Percentiles rank a stretch among this genome's conserved stretches.
Evolutionary conservation across 2,888 invertebrate genomes (phyloP).

Genomic region (Mamestra brassicae): DNA sequence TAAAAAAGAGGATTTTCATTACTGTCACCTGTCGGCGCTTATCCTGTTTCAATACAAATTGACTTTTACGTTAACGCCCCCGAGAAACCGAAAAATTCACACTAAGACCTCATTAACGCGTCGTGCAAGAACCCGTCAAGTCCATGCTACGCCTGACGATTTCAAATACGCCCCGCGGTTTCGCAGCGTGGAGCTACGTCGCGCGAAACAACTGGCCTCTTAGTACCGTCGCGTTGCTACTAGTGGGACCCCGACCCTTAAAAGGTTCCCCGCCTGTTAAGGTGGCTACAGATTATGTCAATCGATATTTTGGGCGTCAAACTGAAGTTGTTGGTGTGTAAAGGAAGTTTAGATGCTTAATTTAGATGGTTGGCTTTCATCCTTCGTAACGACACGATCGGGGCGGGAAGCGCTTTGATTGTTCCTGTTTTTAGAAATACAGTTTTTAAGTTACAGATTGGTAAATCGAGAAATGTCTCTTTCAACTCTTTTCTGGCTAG

Average conservation of each 20-base stretch:
- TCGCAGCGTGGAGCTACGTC: no score
- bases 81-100: no score
- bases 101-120: background rate
- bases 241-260: background rate
- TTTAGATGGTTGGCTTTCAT: constrained; percentile 8
- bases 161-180: background rate
- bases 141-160: no score
- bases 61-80: no score
- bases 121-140: background rate
- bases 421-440: background rate
- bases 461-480: background rate
- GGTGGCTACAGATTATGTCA: constrained; percentile 12
- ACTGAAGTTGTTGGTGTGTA: background rate
- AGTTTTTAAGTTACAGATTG: background rate
- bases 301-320: constrained; percentile 26
- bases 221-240: background rate
- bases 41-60: no score
- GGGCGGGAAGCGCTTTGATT: background rate
- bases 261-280: constrained; percentile 3
- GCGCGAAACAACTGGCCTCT: background rate
- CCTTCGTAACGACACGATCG: background rate
- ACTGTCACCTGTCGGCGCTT: no score
- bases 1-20: no score
- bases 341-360: constrained; percentile 10
- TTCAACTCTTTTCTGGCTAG: background rate